Evolutionary conservation across 2,888 invertebrate genomes (phyloP).

Genomic region (Elmis aenea): DNA sequence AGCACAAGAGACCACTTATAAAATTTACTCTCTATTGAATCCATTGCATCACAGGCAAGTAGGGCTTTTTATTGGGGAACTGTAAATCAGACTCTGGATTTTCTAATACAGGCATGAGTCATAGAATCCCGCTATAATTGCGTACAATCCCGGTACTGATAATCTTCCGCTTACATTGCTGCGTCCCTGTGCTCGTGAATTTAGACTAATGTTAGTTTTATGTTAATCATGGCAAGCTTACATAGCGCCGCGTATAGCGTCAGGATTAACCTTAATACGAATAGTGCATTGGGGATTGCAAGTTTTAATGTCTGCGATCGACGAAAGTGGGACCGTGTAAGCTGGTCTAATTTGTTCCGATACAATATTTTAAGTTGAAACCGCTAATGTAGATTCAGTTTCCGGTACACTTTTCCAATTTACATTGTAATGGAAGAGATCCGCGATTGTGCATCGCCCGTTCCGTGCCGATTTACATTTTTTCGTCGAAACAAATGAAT

Average conservation of each 20-base stretch:
- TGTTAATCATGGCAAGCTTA: constrained; percentile 36
- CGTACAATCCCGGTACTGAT: constrained; percentile 34
- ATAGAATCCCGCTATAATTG: constrained; percentile 30
- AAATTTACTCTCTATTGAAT: constrained; percentile 21
- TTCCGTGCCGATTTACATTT: too few relatives aligned
- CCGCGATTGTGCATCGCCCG: too few relatives aligned
- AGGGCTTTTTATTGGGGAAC: constrained; percentile 23
- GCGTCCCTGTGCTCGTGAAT: constrained; percentile 26
- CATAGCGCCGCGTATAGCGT: constrained; percentile 30
- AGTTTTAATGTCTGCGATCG: constrained; percentile 25
- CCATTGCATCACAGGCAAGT: constrained; percentile 9
- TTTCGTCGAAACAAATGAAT: too few relatives aligned
- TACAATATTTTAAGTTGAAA: constrained; percentile 3
- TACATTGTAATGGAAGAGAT: background rate
- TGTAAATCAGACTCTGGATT: constrained; percentile 28
- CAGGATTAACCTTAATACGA: constrained; percentile 33
- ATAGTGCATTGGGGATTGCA: constrained; percentile 30
- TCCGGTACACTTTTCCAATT: background rate
- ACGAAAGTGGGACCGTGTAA: constrained; percentile 12
- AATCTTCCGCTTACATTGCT: constrained; percentile 34
- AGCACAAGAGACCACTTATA: constrained; percentile 15
- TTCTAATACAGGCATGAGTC: constrained; percentile 28
- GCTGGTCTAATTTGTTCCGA: constrained; percentile 11
- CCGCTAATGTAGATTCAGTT: background rate
- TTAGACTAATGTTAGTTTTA: constrained; percentile 39